A percentile compares a stretch with the other conserved stretches of the same genome.
phyloP scores from a whole-genome alignment of 92 coral and sea anemone species.

The Virgularia gustaviana region DNA sequence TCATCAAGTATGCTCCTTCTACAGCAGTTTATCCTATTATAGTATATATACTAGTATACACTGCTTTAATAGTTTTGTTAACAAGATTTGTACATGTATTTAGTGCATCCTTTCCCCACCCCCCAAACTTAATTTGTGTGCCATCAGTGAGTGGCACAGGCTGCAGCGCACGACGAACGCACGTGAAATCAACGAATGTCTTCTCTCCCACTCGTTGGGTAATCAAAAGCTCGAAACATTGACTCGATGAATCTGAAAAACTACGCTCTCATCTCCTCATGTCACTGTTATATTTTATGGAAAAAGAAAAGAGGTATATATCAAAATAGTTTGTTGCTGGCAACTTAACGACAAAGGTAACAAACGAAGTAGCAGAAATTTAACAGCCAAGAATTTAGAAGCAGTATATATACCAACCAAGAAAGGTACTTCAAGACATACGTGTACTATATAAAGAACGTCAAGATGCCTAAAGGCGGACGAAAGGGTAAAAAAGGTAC shows the following conservation, averaged over 20 bases:
- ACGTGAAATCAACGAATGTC: constrained; percentile 25
- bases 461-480: constrained; percentile 34
- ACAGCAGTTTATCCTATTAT: no score
- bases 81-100: no score
- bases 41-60: no score
- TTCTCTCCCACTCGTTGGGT: constrained; percentile 96
- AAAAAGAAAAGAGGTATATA: constrained; percentile 33
- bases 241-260: constrained; percentile 39
- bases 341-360: constrained; percentile 17
- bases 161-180: constrained; percentile 9
- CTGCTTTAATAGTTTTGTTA: no score
- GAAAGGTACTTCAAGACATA: no score
- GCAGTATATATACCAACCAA: no score
- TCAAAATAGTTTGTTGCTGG: constrained; percentile 21
- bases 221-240: constrained; percentile 51
- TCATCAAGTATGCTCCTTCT: no score
- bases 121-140: no score
- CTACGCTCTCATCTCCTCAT: constrained; percentile 13
- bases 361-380: no score
- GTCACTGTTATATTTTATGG: constrained; percentile 26
- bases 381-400: no score
- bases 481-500: constrained; percentile 15
- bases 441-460: background rate
- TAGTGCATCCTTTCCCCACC: no score
- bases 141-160: no score